Base-by-base conservation (phyloP, 2,797 vertebrate species). In the Tamandua tetradactyla region DNA sequence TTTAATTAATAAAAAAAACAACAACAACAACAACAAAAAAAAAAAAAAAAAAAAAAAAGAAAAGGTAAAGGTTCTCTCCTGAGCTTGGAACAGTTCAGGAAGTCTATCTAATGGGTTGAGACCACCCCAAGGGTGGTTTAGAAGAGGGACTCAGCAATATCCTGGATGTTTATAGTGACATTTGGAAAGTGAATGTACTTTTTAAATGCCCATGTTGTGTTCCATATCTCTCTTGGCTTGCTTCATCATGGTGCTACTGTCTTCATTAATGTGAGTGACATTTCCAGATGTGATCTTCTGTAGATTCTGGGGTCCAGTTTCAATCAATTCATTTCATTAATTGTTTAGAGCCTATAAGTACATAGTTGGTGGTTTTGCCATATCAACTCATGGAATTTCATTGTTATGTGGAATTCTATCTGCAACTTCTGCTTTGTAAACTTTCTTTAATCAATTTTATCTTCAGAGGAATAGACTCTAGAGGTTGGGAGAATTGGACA, bases 391-490 rank as follows among this genome's bases (percentile, higher is more conserved):
- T 59, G 66, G 62, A 37, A 80, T 57, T 84, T 93, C 74, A 79
- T 0, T 79, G 37, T 74, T 79, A 27, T 20, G 42, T 80, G 62
- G 22, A 61, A 57, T 87, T 92, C 18, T 27, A 37, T 75, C 30
- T n/a, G 61, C 71, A 32, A 57, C 17, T 89, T 96, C 69, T 79
- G 55, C 68, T 84, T 95, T 52, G 13, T 79, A 87, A 91, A 75
- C 35, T 88, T 75, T 89, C 69, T 55, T 35, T 81, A 94, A 81
- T 89, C 17, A 95, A 27, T 71, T 83, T 94, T 71, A 91, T 91
- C 71, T 27, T 87, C 55, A 61, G 47, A 91, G 17, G 32, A 95
- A 85, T 35, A 78, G n/a, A 75, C 40, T 52, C 40, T 57, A 68
- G 82, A 44, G 35, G n/a, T 30, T 66, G 40, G 76, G 49, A 7